Evolutionary conservation across 2,797 vertebrate genomes (phyloP).

Genomic region (Bufotes viridis): DNA sequence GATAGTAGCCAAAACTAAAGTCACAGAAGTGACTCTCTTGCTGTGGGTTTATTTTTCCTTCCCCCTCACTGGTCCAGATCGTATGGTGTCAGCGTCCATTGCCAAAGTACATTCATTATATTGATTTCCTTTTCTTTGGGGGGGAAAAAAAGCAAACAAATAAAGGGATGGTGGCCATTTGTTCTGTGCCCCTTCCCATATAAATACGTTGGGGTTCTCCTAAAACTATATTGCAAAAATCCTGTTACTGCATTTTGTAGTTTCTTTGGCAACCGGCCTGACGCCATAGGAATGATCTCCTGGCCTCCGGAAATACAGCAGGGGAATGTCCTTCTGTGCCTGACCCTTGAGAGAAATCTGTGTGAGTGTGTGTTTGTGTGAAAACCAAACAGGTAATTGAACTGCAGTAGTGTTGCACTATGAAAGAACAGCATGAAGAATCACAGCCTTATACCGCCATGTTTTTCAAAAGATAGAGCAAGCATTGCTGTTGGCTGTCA

Average conservation of each 20-base stretch:
- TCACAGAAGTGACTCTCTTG: conserved; percentile 76
- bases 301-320: conserved; percentile 71
- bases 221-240: too few relatives aligned
- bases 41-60: conserved; percentile 55
- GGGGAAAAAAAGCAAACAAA: too few relatives aligned
- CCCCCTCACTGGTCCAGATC: conserved; percentile 66
- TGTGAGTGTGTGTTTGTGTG: conserved; percentile 75
- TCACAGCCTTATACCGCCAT: conserved; percentile 78
- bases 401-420: conserved; percentile 78
- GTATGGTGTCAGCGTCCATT: conserved; percentile 73
- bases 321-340: conserved; percentile 79
- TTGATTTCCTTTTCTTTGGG: too few relatives aligned
- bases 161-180: too few relatives aligned
- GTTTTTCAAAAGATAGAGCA: conserved; percentile 71
- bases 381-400: conserved; percentile 78
- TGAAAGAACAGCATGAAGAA: conserved; percentile 76
- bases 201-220: neutral
- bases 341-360: conserved; percentile 74
- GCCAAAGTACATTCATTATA: neutral
- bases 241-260: neutral
- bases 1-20: conserved; percentile 68
- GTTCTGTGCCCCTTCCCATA: neutral
- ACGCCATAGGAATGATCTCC: conserved; percentile 73
- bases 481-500: conserved; percentile 82
- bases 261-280: neutral